Evolutionary conservation across 1,140 invertebrate species (phyloP).

Genomic region (Anagrus nilaparvatae): DNA sequence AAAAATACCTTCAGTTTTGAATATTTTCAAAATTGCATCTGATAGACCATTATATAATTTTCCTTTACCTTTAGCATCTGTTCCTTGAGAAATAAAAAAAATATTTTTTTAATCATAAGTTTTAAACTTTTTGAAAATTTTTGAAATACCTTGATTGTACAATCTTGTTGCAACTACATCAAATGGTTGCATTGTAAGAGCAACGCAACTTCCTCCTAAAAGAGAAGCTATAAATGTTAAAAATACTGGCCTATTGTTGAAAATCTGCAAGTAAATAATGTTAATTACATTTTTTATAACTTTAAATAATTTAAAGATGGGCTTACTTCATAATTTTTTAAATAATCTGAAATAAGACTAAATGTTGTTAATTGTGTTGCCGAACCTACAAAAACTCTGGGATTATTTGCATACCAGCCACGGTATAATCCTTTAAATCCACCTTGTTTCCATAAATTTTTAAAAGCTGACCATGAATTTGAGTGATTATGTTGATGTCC

Average conservation of each 20-base stretch:
- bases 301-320: not conserved
- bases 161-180: conserved; percentile 82
- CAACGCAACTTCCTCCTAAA: conserved; percentile 69
- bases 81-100: conserved; percentile 44
- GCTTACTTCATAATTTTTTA: conserved; percentile 42
- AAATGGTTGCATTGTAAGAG: conserved; percentile 77
- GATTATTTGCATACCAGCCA: conserved; percentile 62
- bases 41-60: conserved; percentile 56
- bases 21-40: conserved; percentile 66
- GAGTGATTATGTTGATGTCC: conserved; percentile 73
- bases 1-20: conserved; percentile 58
- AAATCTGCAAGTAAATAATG: conserved; percentile 36
- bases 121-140: not conserved
- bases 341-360: conserved; percentile 50
- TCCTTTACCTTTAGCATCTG: conserved; percentile 54
- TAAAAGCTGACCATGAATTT: conserved; percentile 57
- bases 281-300: not conserved
- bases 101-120: conserved; percentile 1
- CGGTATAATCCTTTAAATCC: conserved; percentile 66
- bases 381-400: conserved; percentile 70
- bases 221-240: conserved; percentile 68
- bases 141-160: conserved; percentile 74
- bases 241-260: conserved; percentile 48
- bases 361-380: conserved; percentile 76
- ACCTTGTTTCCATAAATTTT: conserved; percentile 53